These are phyloP conservation scores for Aromia moschata DNA, from an alignment of 2,888 invertebrate genomes.

Conservation along the genomic window DNA sequence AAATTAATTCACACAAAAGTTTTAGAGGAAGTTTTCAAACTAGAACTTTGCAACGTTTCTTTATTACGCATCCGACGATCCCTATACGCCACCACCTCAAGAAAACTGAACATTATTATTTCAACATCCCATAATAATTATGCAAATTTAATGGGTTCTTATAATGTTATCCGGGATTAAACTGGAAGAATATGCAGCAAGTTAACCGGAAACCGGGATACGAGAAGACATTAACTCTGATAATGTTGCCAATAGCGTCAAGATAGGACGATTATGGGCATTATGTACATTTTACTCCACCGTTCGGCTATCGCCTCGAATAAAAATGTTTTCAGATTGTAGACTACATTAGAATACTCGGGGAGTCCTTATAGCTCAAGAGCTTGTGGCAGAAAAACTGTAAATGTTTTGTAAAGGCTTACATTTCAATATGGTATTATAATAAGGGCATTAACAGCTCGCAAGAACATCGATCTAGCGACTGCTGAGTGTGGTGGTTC, in stretches of 20 bases:
- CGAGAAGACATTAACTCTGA: conserved; percentile 33
- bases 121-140: conserved; percentile 46
- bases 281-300: conserved; percentile 4
- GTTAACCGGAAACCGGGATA: conserved; percentile 41
- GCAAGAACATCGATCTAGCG: conserved; percentile 28
- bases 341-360: background rate
- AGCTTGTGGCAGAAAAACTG: background rate
- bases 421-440: background rate
- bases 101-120: conserved; percentile 31
- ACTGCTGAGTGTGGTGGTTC: no score
- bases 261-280: conserved; percentile 21
- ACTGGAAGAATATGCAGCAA: conserved; percentile 42
- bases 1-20: no score
- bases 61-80: background rate
- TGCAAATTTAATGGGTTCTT: conserved; percentile 44
- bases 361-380: no score
- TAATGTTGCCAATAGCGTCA: conserved; percentile 27
- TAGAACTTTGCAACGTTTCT: no score
- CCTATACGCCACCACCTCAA: background rate
- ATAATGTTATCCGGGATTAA: conserved; percentile 41
- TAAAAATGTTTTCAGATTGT: conserved; percentile 9
- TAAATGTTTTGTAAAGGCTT: background rate
- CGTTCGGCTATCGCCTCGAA: background rate
- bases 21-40: no score
- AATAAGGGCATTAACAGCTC: no score